Evolutionary conservation across 1,140 invertebrate species (phyloP).

Genomic region (Aphidius ervi): DNA sequence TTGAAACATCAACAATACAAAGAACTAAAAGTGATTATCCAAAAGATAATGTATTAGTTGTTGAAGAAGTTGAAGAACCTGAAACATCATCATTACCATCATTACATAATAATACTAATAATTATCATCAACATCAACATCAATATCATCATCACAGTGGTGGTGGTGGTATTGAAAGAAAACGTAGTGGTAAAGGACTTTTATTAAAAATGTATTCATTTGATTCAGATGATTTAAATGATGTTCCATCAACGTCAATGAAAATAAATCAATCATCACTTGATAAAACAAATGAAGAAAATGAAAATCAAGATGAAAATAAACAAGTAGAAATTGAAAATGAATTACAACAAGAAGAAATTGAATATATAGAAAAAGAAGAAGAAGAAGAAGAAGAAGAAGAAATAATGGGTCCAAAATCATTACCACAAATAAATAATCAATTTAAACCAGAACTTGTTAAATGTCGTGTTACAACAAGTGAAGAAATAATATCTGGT

Average conservation of each 20-base stretch:
- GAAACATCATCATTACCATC: background rate
- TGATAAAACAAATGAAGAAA: conserved; percentile 40
- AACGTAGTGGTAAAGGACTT: conserved; percentile 40
- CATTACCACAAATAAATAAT: conserved; percentile 32
- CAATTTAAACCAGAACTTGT: conserved; percentile 32
- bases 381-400: no score
- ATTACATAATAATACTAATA: no score
- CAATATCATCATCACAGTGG: background rate
- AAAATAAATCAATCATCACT: conserved; percentile 39
- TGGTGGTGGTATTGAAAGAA: conserved; percentile 18
- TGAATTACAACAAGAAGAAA: no score
- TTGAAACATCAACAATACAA: conserved; percentile 16
- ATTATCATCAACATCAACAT: no score
- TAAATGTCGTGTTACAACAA: conserved; percentile 45
- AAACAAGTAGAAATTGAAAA: no score
- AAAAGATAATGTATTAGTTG: conserved; percentile 11
- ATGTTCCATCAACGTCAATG: conserved; percentile 17
- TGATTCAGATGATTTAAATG: conserved; percentile 46
- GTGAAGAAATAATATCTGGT: conserved; percentile 45
- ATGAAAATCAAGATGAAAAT: no score
- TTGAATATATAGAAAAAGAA: no score
- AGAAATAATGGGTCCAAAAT: conserved; percentile 28
- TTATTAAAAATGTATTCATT: conserved; percentile 49
- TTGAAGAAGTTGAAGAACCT: conserved; percentile 9
- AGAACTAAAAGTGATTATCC: conserved; percentile 8